Evolutionary conservation across 2,113 vertebrate species (phyloP), one percentile per base, ranked within the genome.

Genomic region (Perccottus glenii): DNA sequence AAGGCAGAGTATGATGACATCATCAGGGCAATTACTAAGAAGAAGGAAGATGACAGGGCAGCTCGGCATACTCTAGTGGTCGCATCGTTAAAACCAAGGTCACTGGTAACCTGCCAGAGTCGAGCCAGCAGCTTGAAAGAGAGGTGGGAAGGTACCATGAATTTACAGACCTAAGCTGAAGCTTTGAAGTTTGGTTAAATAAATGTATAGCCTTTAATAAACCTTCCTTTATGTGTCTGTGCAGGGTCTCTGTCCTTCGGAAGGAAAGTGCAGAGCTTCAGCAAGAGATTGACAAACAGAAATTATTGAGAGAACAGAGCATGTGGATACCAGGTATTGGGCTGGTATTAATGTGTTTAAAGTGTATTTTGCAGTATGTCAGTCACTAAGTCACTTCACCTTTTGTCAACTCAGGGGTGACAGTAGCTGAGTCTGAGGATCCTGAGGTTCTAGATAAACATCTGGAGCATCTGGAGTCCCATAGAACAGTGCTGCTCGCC

Each of bases 1-100:
- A 93, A 94, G 76, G 65, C 85, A 55, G 92, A 92, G 76, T 94
- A 93, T 1, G 94, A 94, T 49, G 49, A 74, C 1, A 71, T 89
- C 66, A 89, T 94, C 87, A 74, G 85, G 9, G 83, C 62, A 11
- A 53, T 94, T 42, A 93, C 91, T 74, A 87, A 80, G 51, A 70
- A 56, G 66, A 64, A 71, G 74, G 84, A 67, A 12, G 86, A 77
- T 60, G 75, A 45, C 11, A 67, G 76, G 69, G 58, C 48, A 63
- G 73, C 87, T 36, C 84, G 70, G 5, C 62, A 81, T 42, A 92
- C 77, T 66, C 32, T 88, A 73, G 91, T 84, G 70, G 55, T 78
- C 42, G 67, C 85, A 5, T 70, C 85, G 38, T 82, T 87, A 9
- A 87, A 78, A 35, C 67, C 84, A 4, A 70, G 72, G 33, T 76